Evolutionary conservation across 2,113 vertebrate species (phyloP), one percentile per base, ranked within the genome.

Genomic region (Hydrochoerus hydrochaeris): DNA sequence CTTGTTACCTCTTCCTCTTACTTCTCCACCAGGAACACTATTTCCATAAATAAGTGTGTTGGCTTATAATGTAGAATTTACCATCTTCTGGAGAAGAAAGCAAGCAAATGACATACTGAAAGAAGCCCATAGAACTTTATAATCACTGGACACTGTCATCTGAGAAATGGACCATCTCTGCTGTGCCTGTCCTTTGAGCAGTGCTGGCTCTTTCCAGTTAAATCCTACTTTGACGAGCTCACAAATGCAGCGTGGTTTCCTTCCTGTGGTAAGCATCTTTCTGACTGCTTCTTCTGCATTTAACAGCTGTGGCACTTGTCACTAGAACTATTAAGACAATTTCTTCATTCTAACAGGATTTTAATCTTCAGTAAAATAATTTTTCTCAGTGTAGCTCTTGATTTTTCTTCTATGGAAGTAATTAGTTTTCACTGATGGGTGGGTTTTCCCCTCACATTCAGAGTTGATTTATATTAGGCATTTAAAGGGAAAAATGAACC

Each of bases 281-380:
- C 95, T 82, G 38, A 7, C 91, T 54, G 10, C 85, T 35, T 91
- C 95, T 96, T 98, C 52, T 92, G 49, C 93, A 77, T 92, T 96
- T 82, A 75, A 96, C 94, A 67, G 92, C 92, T 97, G 96, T 75
- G 73, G 77, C 94, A 96, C 85, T 98, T 98, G 97, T 98, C 97
- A 96, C 94, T 85, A 57, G 80, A 90, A 98, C 92, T 85, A 82
- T 96, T 95, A 96, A 98, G 96, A 96, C 92, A 98, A 98, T 98
- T 98, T 98, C 95, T 95, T 81, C 91, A 67, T 97, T 96, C 90
- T 98, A 98, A 98, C 93, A 98, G 98, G 96, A 98, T 98, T 98
- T 98, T 97, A 96, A 96, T 98, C 97, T 96, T 81, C 95, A 98
- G 96, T 96, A 97, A 98, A 98, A 98, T 98, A 93, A 96, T 98